Conservation (phyloP, 2,888 invertebrate species). For the Crepidodera aurea region DNA sequence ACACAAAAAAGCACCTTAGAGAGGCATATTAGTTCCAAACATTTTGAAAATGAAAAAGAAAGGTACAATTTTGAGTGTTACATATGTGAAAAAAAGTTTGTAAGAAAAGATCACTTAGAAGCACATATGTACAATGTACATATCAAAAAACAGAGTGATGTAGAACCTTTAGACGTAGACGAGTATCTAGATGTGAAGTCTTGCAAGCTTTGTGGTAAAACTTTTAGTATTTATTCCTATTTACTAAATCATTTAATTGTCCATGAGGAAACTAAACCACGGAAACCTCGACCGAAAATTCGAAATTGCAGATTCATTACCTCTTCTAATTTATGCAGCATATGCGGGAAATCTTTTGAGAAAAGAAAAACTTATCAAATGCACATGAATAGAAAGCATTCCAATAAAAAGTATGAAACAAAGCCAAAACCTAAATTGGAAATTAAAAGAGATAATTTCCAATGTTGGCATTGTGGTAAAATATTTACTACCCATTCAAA, state of each 20-base stretch:
- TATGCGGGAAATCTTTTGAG: slow-evolving; percentile 35
- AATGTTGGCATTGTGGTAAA: slow-evolving; percentile 39
- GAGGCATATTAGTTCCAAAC: slow-evolving; percentile 49
- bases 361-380: slow-evolving; percentile 31
- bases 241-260: slow-evolving; percentile 25
- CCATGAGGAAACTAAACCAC: slow-evolving; percentile 22
- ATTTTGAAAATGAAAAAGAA: slow-evolving; percentile 45
- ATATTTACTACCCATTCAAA: slow-evolving; percentile 40
- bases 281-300: slow-evolving; percentile 17
- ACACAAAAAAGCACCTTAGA: slow-evolving; percentile 50
- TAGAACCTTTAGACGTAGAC: slow-evolving; percentile 20
- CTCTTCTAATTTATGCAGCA: slow-evolving; percentile 33
- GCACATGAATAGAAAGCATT: slow-evolving; percentile 38
- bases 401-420: slow-evolving; percentile 34
- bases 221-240: slow-evolving; percentile 43
- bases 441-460: slow-evolving; percentile 26
- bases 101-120: slow-evolving; percentile 44
- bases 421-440: slow-evolving; percentile 22
- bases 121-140: slow-evolving; percentile 46
- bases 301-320: slow-evolving; percentile 7
- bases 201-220: slow-evolving; percentile 49
- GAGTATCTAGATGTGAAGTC: slow-evolving; percentile 12
- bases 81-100: slow-evolving; percentile 48
- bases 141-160: slow-evolving; percentile 44
- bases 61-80: slow-evolving; percentile 44